These are phyloP conservation scores for Trissoscelio sp. DNA, from an alignment of 2,888 invertebrate species.

Conservation along the genomic window DNA sequence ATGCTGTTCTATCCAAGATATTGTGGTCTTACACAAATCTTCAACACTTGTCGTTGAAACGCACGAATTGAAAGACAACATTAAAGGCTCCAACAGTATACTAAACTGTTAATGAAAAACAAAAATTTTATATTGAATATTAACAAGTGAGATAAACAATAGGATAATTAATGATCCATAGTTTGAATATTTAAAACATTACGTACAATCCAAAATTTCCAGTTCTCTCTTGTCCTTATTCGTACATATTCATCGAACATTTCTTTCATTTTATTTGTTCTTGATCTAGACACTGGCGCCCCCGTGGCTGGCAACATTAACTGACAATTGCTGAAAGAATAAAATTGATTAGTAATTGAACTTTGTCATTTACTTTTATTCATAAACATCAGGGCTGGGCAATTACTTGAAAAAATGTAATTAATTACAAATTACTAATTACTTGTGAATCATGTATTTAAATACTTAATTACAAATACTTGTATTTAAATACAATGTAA, in stretches of 20 bases:
- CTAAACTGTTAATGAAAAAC: conserved; percentile 88
- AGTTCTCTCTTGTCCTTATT: conserved; percentile 93
- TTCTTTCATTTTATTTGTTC: conserved; percentile 95
- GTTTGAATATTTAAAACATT: conserved; percentile 7
- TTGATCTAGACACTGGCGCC: conserved; percentile 95
- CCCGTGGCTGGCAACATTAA: conserved; percentile 97
- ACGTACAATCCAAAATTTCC: conserved; percentile 99
- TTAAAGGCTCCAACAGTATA: conserved; percentile 93
- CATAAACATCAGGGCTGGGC: too few species aligned
- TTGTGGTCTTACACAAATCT: conserved; percentile 95
- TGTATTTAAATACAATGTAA: too few species aligned
- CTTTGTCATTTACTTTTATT: too few species aligned
- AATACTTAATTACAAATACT: too few species aligned
- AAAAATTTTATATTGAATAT: conserved; percentile 9
- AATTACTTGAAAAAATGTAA: too few species aligned
- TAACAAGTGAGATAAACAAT: too few species aligned
- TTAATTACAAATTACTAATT: too few species aligned
- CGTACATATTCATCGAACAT: conserved; percentile 97
- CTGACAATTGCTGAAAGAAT: conserved; percentile 92
- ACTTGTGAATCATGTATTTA: too few species aligned
- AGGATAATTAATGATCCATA: too few species aligned
- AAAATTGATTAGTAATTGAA: conserved; percentile 24
- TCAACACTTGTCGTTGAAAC: conserved; percentile 96
- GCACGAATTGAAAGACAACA: conserved; percentile 95
- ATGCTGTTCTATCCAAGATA: conserved; percentile 98